phyloP scores from a whole-genome alignment of 2,113 vertebrate species.

The Zingel zingel region DNA sequence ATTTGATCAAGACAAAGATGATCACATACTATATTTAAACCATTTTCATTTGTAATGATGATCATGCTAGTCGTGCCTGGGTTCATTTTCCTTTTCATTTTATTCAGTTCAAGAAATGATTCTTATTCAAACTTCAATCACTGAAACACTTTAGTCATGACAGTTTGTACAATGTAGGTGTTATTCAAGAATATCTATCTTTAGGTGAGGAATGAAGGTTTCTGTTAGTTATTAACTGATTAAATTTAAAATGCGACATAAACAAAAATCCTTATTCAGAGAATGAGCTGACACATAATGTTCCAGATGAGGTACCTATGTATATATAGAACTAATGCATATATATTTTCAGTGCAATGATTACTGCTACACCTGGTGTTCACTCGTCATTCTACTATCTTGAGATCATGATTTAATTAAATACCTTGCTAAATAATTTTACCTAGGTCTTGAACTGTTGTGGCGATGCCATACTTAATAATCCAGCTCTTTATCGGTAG shows the following conservation, averaged over 20 bases:
- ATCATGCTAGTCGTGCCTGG: background rate
- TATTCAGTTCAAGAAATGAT: background rate
- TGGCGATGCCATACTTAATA: slow-evolving; percentile 9
- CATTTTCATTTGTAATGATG: slow-evolving; percentile 3
- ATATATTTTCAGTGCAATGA: background rate
- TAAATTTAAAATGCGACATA: background rate
- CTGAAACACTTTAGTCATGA: background rate
- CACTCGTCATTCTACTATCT: background rate
- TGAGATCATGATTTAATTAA: slow-evolving; percentile 8
- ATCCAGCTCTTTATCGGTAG: slow-evolving; percentile 14
- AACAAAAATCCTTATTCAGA: background rate
- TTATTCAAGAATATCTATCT: background rate
- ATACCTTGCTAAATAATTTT: background rate
- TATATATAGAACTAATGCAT: background rate
- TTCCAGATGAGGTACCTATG: background rate
- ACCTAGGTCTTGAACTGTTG: slow-evolving; percentile 15
- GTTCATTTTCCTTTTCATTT: background rate
- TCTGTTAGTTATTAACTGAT: background rate
- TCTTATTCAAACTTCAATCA: background rate
- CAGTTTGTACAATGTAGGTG: background rate
- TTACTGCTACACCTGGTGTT: background rate
- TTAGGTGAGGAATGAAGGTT: background rate
- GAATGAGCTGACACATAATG: background rate
- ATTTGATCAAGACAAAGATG: slow-evolving; percentile 1
- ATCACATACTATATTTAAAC: slow-evolving; percentile 18